Evolutionary conservation across 2,113 vertebrate genomes (phyloP).

Genomic region (Lasiurus cinereus): DNA sequence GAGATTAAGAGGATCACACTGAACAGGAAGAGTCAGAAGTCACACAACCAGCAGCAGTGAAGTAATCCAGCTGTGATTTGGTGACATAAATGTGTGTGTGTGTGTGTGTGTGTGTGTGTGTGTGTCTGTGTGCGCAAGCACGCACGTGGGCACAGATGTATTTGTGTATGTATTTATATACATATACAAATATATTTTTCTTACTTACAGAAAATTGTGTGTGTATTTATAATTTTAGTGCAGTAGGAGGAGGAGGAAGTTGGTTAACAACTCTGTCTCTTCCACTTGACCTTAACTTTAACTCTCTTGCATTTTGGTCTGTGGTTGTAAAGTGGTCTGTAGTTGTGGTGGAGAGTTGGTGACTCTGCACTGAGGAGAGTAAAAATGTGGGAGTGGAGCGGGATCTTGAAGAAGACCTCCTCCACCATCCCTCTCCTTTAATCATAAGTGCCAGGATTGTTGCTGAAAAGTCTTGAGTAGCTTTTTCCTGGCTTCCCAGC

Average conservation of each 20-base stretch:
- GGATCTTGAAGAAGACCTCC: background rate
- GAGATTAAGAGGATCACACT: background rate
- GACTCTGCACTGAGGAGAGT: background rate
- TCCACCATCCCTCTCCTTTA: background rate
- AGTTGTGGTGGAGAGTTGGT: background rate
- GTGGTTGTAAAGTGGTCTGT: background rate
- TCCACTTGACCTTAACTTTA: background rate
- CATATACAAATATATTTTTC: background rate
- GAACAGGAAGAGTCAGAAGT: background rate
- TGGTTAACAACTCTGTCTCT: background rate
- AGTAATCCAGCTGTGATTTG: background rate
- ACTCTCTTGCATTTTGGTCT: background rate
- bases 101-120: background rate
- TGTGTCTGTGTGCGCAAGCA: background rate
- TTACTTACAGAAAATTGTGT: background rate
- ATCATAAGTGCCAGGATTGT: background rate
- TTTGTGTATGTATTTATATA: background rate
- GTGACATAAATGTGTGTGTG: background rate
- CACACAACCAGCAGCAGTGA: fast-evolving
- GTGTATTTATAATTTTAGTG: background rate
- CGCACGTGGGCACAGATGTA: too few species aligned
- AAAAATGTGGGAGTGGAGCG: background rate
- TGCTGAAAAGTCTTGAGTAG: background rate
- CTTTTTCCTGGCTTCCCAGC: background rate
- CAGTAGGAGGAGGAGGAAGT: background rate